Percentiles rank a stretch among this genome's conserved stretches.
phyloP scores from a whole-genome alignment of 2,888 invertebrate genomes.

The Seira musarum region DNA sequence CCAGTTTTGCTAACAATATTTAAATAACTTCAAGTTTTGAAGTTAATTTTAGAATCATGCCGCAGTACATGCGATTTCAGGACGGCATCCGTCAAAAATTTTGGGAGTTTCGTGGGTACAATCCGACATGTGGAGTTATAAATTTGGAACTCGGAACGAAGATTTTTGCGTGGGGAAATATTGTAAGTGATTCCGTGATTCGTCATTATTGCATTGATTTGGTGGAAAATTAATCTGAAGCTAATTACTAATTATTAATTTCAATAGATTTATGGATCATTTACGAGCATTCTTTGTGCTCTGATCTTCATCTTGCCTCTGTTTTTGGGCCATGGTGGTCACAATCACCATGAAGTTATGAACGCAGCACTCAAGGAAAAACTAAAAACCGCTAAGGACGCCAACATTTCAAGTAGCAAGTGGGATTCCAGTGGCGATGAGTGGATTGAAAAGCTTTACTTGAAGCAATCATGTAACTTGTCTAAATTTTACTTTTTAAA shows the following conservation, averaged over 20 bases:
- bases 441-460: slow-evolving; percentile 15
- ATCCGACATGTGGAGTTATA: slow-evolving; percentile 30
- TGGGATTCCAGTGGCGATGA: not conserved
- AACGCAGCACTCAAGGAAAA: not conserved
- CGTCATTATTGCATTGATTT: not conserved
- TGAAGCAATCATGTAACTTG: slow-evolving; percentile 33
- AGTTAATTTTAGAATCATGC: no score
- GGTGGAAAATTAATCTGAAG: no score
- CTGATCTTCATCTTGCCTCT: not conserved
- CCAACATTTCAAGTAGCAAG: not conserved
- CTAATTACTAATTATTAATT: no score
- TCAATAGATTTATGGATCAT: slow-evolving; percentile 5
- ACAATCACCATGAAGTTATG: not conserved
- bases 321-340: not conserved
- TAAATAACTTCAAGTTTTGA: no score
- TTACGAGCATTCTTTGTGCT: not conserved
- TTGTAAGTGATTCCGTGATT: slow-evolving; percentile 21
- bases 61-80: slow-evolving; percentile 40
- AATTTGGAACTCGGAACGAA: slow-evolving; percentile 39
- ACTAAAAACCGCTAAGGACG: no score
- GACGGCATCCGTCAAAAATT: slow-evolving; percentile 17
- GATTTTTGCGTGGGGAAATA: slow-evolving; percentile 27
- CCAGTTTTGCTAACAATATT: no score
- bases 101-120: slow-evolving; percentile 19
- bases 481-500: no score